These are phyloP conservation scores for Drosophila paramelanica DNA, from an alignment of 2,888 invertebrate species.

Conservation along the genomic window DNA sequence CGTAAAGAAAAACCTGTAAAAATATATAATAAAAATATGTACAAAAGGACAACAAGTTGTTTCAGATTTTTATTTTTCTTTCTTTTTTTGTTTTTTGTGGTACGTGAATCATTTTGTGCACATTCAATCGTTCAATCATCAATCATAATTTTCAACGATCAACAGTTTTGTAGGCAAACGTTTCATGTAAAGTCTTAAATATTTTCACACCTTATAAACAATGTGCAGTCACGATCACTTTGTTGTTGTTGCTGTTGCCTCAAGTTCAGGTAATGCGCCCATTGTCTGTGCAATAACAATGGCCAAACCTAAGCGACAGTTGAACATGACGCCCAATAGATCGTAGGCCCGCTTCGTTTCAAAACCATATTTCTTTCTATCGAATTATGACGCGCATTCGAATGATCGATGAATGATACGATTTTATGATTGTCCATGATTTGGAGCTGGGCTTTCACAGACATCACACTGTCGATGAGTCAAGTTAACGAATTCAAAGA, in stretches of 20 bases:
- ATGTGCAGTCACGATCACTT: conserved; percentile 80
- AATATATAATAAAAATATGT: conserved; percentile 19
- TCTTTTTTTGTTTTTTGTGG: conserved; percentile 10
- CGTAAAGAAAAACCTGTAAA: conserved; percentile 18
- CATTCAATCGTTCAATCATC: conserved; percentile 78
- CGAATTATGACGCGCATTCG: conserved; percentile 80
- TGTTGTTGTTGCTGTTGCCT: conserved; percentile 17
- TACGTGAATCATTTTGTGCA: conserved; percentile 55
- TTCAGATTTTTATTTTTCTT: conserved; percentile 29
- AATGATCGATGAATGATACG: conserved; percentile 81
- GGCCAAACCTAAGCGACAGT: conserved; percentile 64
- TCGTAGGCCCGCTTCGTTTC: conserved; percentile 11
- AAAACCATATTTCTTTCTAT: conserved; percentile 68
- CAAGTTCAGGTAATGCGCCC: conserved; percentile 68
- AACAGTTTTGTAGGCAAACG: conserved; percentile 82
- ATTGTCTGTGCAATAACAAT: conserved; percentile 59
- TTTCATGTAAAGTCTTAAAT: conserved; percentile 81
- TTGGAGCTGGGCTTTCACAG: conserved; percentile 18
- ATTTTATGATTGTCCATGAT: conserved; percentile 54
- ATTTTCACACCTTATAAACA: conserved; percentile 83
- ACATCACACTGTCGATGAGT: conserved; percentile 60
- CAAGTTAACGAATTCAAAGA: conserved; percentile 39
- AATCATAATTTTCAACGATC: conserved; percentile 83
- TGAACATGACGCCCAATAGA: conserved; percentile 45
- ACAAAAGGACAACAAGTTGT: conserved; percentile 76